These are phyloP conservation scores for Leptosomus discolor DNA, from an alignment of 2,113 vertebrate species.

Conservation along the genomic window DNA sequence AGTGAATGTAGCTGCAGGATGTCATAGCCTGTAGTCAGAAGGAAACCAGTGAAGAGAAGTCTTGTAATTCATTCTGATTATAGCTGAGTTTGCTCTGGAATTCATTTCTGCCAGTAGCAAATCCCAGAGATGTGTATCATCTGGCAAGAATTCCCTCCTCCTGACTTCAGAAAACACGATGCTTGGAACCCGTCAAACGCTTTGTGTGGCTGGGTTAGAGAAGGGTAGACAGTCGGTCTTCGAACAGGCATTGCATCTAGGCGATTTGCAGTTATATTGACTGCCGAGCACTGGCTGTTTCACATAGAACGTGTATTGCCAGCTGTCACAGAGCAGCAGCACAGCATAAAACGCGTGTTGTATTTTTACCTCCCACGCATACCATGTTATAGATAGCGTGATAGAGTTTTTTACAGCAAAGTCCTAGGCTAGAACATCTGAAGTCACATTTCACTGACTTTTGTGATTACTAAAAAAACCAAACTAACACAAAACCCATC, in stretches of 20 bases:
- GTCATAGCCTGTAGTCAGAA: neutral
- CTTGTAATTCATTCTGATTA: neutral
- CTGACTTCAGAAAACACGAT: neutral
- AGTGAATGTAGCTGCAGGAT: neutral
- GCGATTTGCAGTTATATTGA: neutral
- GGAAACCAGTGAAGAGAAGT: neutral
- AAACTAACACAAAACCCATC: neutral
- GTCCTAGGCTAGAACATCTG: neutral
- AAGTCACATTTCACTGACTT: neutral
- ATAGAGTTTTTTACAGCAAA: neutral
- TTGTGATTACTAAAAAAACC: neutral
- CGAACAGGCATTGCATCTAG: neutral
- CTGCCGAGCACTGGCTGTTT: neutral
- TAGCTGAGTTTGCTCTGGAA: neutral
- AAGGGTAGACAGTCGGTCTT: neutral
- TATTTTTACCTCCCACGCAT: accelerated
- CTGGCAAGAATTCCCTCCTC: neutral
- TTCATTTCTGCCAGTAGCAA: neutral
- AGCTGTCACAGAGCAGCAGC: neutral
- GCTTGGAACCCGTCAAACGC: neutral
- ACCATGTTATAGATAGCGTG: neutral
- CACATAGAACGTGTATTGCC: neutral
- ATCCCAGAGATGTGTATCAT: neutral
- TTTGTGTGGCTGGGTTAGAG: neutral
- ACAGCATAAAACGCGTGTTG: neutral